Base-by-base conservation (phyloP, 2,113 vertebrate genomes). In the Tinamus guttatus region DNA sequence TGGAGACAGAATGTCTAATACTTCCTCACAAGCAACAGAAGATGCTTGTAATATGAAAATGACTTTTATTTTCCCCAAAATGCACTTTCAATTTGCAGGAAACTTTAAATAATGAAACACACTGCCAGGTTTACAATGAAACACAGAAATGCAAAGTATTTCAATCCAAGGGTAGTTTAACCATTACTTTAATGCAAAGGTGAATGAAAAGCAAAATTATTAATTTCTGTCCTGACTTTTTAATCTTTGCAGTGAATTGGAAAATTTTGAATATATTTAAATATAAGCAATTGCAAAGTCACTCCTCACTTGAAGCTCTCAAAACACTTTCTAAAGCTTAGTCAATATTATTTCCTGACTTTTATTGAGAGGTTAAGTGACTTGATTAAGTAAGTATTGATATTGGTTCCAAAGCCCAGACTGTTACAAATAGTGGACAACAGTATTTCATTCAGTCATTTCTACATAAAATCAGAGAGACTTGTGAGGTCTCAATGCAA, bases 1-100 rank as follows among this genome's bases (percentile, higher is more conserved):
- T 15, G 91, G 96, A 98, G 96, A 91, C 97, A 87, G 93, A 95
- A 96, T 97, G 97, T 98, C 86, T 94, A 94, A 97, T 96, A 94
- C 97, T 97, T 98, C 97, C 95, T 96, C 59, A 86, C 41, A 85
- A 85, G 79, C 73, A 96, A 98, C 83, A 97, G 93, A 97, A 96
- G 92, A 82, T 92, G 89, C 89, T 70, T 96, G 80, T 95, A 89
- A 80, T 75, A 75, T 74, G 63, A 95, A 97, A 95, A 81, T 85
- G 10, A 64, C 84, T 63, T 82, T 79, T 63, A 76, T 79, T 94
- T 77, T 32, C 36, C 38, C 22, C 41, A 65, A 63, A 85, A 43
- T 68, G 83, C 77, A 15, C n/a, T 86, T 92, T 93, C 74, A 9
- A 63, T 94, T 96, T 94, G 62, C 20, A 34, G 67, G 74, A 76